phyloP scores from a whole-genome alignment of 1,140 invertebrate species.

The Halesus radiatus region DNA sequence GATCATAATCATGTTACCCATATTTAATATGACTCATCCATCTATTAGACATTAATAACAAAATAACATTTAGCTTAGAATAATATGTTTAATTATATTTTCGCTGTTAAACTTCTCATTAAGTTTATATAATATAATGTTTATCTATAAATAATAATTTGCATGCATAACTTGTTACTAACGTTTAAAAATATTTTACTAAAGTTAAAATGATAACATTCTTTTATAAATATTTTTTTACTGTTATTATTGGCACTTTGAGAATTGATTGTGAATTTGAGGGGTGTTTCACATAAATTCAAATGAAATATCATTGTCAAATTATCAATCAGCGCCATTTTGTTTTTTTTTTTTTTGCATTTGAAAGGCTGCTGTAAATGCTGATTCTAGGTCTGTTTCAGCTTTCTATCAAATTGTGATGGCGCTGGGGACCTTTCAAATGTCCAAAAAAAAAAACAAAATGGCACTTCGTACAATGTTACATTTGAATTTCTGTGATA shows the following conservation, averaged over 20 bases:
- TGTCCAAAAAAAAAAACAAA: no score
- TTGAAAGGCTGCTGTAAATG: no score
- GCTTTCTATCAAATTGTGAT: no score
- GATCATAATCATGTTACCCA: not conserved
- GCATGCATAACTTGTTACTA: slow-evolving; percentile 40
- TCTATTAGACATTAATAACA: not conserved
- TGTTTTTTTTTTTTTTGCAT: no score
- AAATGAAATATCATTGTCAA: no score
- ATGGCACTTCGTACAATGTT: no score
- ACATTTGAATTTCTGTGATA: no score
- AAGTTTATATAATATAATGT: slow-evolving; percentile 37
- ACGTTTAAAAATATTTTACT: slow-evolving; percentile 17
- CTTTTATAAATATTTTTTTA: slow-evolving; percentile 1
- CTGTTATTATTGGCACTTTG: not conserved
- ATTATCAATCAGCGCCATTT: no score
- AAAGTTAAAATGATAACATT: slow-evolving; percentile 5
- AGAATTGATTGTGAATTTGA: not conserved
- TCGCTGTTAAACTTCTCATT: not conserved
- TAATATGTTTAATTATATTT: not conserved
- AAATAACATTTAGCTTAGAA: not conserved
- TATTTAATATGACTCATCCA: not conserved
- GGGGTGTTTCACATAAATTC: no score
- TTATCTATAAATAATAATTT: slow-evolving; percentile 33
- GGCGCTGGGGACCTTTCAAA: no score
- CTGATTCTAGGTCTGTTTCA: no score